Evolutionary conservation across 1,140 invertebrate species (phyloP), one percentile per base, ranked within the genome.

Genomic region (Pantala flavescens): DNA sequence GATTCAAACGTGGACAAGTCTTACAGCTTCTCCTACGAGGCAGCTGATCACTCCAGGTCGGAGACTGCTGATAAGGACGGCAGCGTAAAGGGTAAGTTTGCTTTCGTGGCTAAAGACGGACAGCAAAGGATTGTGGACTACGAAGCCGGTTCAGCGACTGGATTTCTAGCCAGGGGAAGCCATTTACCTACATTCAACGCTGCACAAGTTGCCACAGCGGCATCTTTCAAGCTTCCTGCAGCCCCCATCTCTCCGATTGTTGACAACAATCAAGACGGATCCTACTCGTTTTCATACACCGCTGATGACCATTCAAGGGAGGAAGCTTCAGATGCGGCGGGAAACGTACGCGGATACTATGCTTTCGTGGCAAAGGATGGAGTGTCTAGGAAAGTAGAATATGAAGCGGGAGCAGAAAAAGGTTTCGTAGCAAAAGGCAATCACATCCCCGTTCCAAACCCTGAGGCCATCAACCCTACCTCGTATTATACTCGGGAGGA

Each of bases 281-380:
- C 79, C 1, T 81, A 80, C 72, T 75, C 74, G 24, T 81, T 80
- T 73, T 76, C 76, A 5, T 81, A 78, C 71, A 73, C 76, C 72
- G 77, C 79, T 16, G 77, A 77, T 23, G 77, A 77, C 16, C 76
- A 78, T 70, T 74, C 77, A n/a, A 73, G 79, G 19, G 24, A 77
- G 21, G 80, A 80, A 77, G 23, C 43, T 9, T 73, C 78, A 12
- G 80, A 81, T 74, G 76, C 77, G 0, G 71, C 73, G 71, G 79
- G 79, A 12, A 81, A 80, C 70, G 78, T 81, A 12, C 49, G 76
- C 3, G 80, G 80, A 0, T 74, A 70, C 21, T 81, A 77, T 74
- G 75, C 77, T 7, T 80, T 76, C 73, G 43, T 79, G 9, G 79
- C 76, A 49, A 70, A 23, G 9, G 79, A 80, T 43, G 79, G 79